Evolutionary conservation across 1,140 invertebrate genomes (phyloP).

Genomic region (Laodelphax striatellus): DNA sequence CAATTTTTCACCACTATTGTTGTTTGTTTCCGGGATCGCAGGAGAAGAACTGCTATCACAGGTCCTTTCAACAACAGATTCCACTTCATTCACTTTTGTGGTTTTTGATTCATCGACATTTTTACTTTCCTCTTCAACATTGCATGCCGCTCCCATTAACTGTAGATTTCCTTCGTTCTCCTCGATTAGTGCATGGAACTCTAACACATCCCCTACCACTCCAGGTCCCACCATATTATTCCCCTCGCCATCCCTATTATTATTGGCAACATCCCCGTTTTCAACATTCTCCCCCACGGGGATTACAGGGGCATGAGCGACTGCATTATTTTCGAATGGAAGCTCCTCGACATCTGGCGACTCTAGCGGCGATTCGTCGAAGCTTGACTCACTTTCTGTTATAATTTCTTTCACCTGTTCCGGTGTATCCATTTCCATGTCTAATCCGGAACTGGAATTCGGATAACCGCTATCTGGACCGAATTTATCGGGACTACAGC

Average conservation of each 20-base stretch:
- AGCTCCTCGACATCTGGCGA: not conserved
- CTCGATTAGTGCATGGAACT: constrained; percentile 10
- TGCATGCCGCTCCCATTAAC: too few relatives aligned
- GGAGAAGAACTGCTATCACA: too few relatives aligned
- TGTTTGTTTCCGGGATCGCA: too few relatives aligned
- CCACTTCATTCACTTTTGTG: too few relatives aligned
- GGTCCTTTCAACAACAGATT: too few relatives aligned
- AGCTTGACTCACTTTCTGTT: constrained; percentile 20
- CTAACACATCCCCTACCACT: constrained; percentile 16
- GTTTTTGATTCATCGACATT: too few relatives aligned
- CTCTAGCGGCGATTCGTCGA: constrained; percentile 11
- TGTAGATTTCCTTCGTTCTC: not conserved
- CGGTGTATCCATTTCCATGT: constrained; percentile 28
- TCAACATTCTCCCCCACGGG: constrained; percentile 28
- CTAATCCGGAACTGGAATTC: constrained; percentile 33
- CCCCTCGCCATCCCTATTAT: constrained; percentile 40
- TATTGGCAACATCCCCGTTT: constrained; percentile 42
- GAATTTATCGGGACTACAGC: constrained; percentile 17
- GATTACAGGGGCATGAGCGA: not conserved
- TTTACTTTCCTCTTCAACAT: too few relatives aligned
- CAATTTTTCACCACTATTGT: too few relatives aligned
- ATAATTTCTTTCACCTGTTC: constrained; percentile 24
- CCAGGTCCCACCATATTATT: constrained; percentile 33
- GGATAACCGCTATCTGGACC: constrained; percentile 39
- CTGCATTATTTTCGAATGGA: not conserved